phyloP scores from a whole-genome alignment of 2,888 invertebrate genomes.

The Campoplex capitator region DNA sequence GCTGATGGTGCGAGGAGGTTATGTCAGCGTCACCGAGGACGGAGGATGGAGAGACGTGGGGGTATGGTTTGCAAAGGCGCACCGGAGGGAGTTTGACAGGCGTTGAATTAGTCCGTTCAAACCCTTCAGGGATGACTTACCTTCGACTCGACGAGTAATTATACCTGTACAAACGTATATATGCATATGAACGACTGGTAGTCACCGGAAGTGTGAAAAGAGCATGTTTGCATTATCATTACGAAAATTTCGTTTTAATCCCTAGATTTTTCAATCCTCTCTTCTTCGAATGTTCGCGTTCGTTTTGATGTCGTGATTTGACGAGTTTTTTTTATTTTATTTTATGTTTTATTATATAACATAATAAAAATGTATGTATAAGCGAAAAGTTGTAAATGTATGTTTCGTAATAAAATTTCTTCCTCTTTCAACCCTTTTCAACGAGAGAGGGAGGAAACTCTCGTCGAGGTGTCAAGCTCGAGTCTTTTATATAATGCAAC shows the following conservation, averaged over 20 bases:
- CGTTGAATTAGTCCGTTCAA: conserved; percentile 80
- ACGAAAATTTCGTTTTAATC: neutral
- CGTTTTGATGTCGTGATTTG: neutral
- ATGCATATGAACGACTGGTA: neutral
- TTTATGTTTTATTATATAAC: neutral
- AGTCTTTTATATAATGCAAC: conserved; percentile 82
- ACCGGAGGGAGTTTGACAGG: conserved; percentile 62
- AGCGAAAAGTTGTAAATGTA: neutral
- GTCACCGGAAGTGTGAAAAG: neutral
- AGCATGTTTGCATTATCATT: neutral
- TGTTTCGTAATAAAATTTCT: conserved; percentile 35
- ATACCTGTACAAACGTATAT: neutral
- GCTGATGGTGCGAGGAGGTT: conserved; percentile 49
- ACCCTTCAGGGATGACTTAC: conserved; percentile 53
- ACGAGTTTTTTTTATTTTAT: neutral
- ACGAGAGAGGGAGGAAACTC: conserved; percentile 45
- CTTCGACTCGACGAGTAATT: conserved; percentile 42
- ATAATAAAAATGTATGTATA: neutral
- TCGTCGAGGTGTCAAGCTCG: conserved; percentile 60
- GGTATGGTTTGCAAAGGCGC: conserved; percentile 52
- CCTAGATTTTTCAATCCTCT: neutral
- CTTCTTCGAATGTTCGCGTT: neutral
- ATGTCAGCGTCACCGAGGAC: conserved; percentile 54
- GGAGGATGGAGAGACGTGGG: conserved; percentile 51
- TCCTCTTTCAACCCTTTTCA: conserved; percentile 80